Base-by-base conservation (phyloP, 2,113 vertebrate species). In the Otis tarda region DNA sequence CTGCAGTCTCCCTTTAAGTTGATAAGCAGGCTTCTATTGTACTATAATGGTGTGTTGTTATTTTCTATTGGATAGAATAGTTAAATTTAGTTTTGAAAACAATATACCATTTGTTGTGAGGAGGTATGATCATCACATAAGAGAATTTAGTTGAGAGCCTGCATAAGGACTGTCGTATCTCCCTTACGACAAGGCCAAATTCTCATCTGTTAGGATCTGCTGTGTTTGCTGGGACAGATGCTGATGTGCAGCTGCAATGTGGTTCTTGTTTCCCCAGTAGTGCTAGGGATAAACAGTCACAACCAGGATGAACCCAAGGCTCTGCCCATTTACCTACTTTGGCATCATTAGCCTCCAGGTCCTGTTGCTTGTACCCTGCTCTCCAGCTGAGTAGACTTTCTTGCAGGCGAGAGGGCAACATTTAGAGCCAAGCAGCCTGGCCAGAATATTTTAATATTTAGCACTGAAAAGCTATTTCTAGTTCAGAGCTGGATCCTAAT, bases 401-500 rank as follows among this genome's bases (percentile, higher is more conserved):
- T 70, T 60, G 56, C 45, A 82, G 65, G 14, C 25, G 9, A 89
- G 56, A 7, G 83, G 25, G 11, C 60, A 77, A 45, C 30, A 39
- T 47, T 83, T 94, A 64, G 5, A 94, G 60, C 23, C 43, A 61
- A 95, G 52, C 22, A 77, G 56, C 27, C 53, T 56, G 49, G 53
- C 25, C 64, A 77, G 76, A 91, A 56, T 68, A 78, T 89, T 89
- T 91, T 56, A 89, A 81, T 93, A 82, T 78, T 87, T 75, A 84
- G 27, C 24, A 45, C 15, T 61, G 65, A 27, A 75, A 87, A 71
- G 39, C 64, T 71, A 60, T 78, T 92, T 94, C 73, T 75, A 31
- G 43, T 60, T 71, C 64, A 64, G 75, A 56, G 23, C 2, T 0
- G 39, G 19, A 30, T 81, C 59, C 81, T 89, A 91, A 95, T 92